Base-by-base conservation (phyloP, 2,113 vertebrate genomes). In the Megaleporinus macrocephalus region DNA sequence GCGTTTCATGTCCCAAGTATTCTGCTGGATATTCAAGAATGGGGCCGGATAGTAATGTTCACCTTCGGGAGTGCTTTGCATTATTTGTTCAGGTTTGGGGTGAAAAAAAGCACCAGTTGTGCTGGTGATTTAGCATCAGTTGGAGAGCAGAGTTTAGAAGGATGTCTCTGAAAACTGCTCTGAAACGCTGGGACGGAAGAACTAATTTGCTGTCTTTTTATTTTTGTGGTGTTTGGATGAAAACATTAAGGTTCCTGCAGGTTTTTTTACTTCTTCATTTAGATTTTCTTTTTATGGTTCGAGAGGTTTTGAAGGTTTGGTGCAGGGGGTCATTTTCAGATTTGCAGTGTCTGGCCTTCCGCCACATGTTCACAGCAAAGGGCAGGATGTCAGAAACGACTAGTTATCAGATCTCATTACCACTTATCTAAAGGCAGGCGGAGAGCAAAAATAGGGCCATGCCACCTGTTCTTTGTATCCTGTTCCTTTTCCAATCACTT, bases 401-500 rank as follows among this genome's bases (percentile, higher is more conserved):
- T 89, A 92, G 92, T 93, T 90, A 92, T 93, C 90, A 89, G 91
- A 87, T 94, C 93, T 85, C 82, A 83, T 95, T 94, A 91, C 93
- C 89, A 87, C 91, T 92, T 91, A 92, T 91, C 92, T 94, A 91
- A 87, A 76, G 91, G 92, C 91, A 86, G 76, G 77, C 76, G 75
- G 81, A 80, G 87, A 73, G 83, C 89, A 90, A 88, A 92, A 90
- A 89, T 89, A 89, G 89, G 87, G 85, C 87, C 78, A 73, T 82
- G 88, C 92, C 93, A 94, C 92, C 93, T 95, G 93, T 90, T 87
- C 88, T 88, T 89, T 75, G 86, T 92, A 92, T 94, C 93, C 88
- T 88, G 90, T 95, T 94, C 88, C 92, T 86, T 92, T 93, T 93
- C 91, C 90, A 93, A 93, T 92, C 90, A 91, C 92, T 93, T 93